A percentile compares a stretch with the other conserved stretches of the same genome.
These are phyloP conservation scores for Syrista parreyssii DNA, from an alignment of 2,888 invertebrate genomes.

Conservation along the genomic window DNA sequence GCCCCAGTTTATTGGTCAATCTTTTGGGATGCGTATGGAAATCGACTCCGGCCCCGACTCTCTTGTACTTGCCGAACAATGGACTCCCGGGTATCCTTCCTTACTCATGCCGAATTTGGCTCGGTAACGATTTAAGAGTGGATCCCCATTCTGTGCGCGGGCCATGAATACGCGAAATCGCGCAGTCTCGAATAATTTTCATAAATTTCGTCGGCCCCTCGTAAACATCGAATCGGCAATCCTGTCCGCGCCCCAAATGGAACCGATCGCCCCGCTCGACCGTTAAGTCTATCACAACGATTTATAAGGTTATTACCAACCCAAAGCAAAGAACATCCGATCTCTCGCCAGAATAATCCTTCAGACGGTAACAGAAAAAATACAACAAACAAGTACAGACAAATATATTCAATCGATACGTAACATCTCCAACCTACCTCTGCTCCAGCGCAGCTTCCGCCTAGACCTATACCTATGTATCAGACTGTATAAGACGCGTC, in stretches of 20 bases:
- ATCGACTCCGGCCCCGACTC: slow-evolving; percentile 18
- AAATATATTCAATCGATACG: not conserved
- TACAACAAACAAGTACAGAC: not conserved
- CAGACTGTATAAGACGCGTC: not conserved
- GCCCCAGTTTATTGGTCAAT: slow-evolving; percentile 44
- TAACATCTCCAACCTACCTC: not conserved
- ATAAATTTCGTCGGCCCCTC: slow-evolving; percentile 55
- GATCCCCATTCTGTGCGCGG: slow-evolving; percentile 2
- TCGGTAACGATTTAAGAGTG: slow-evolving; percentile 6
- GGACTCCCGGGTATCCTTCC: slow-evolving; percentile 21
- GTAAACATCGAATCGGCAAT: slow-evolving; percentile 49
- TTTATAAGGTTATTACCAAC: slow-evolving; percentile 53
- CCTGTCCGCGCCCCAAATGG: slow-evolving; percentile 9
- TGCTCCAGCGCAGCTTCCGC: not conserved
- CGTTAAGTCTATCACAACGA: slow-evolving; percentile 24
- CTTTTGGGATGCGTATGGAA: slow-evolving; percentile 28
- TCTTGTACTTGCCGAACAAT: slow-evolving; percentile 36
- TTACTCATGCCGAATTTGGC: slow-evolving; percentile 3
- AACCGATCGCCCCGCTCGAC: not conserved
- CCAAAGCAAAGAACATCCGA: slow-evolving; percentile 7
- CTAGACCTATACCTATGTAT: not conserved
- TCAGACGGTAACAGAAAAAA: not conserved
- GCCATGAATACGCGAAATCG: slow-evolving; percentile 48
- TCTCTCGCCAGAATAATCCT: slow-evolving; percentile 11
- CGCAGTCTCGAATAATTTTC: slow-evolving; percentile 59